phyloP scores from a whole-genome alignment of 2,888 invertebrate genomes.

The Drosophila leonis region DNA sequence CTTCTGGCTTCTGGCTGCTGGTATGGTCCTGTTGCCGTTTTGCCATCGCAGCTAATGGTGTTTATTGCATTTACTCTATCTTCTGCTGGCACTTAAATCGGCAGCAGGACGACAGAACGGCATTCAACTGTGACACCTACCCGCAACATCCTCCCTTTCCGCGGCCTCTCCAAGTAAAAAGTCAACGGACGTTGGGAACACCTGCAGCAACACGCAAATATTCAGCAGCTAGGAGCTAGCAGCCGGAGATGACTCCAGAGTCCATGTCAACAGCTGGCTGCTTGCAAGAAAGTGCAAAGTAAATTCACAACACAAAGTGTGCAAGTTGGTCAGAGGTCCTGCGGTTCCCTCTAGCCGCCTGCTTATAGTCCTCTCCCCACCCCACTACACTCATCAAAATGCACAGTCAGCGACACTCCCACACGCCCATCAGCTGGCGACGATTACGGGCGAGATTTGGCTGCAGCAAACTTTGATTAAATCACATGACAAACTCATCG shows the following conservation, averaged over 20 bases:
- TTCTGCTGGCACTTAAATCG: slow-evolving; percentile 75
- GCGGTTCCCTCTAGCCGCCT: slow-evolving; percentile 11
- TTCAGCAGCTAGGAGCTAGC: slow-evolving; percentile 41
- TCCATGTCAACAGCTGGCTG: slow-evolving; percentile 52
- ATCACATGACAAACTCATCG: slow-evolving; percentile 66
- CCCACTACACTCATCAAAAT: slow-evolving; percentile 45
- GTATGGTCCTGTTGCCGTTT: slow-evolving; percentile 6
- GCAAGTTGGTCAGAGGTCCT: slow-evolving; percentile 37
- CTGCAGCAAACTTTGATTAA: slow-evolving; percentile 77
- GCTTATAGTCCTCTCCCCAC: neutral
- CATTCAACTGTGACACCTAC: slow-evolving; percentile 59
- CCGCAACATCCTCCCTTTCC: slow-evolving; percentile 1
- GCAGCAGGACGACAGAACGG: slow-evolving; percentile 47
- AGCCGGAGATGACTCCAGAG: slow-evolving; percentile 24
- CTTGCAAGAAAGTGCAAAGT: slow-evolving; percentile 75
- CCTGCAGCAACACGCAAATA: slow-evolving; percentile 71
- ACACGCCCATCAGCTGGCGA: slow-evolving; percentile 16
- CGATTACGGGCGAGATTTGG: slow-evolving; percentile 67
- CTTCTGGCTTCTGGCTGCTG: neutral
- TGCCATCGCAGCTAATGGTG: slow-evolving; percentile 73
- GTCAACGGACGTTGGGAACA: slow-evolving; percentile 38
- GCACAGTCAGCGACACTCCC: slow-evolving; percentile 43
- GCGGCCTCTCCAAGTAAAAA: neutral
- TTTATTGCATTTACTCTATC: slow-evolving; percentile 77
- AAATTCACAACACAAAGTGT: slow-evolving; percentile 73